These are phyloP conservation scores for Gymnarchus niloticus DNA, from an alignment of 2,113 vertebrate species.

Conservation along the genomic window DNA sequence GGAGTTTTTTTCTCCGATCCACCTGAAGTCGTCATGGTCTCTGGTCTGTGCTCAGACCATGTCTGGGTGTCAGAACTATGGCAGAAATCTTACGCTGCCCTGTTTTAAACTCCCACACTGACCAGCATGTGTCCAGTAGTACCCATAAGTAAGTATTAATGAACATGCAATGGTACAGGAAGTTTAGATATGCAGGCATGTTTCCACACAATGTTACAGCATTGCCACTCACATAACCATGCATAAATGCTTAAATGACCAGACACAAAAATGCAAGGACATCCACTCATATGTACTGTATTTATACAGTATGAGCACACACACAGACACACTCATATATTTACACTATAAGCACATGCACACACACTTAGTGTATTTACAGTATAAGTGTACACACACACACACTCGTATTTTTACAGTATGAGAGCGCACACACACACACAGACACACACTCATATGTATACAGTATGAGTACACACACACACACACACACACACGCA, in stretches of 20 bases:
- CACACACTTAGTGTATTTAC: background rate
- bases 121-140: background rate
- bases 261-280: background rate
- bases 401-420: background rate
- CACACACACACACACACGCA: background rate
- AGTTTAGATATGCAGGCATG: background rate
- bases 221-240: too few relatives aligned
- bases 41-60: background rate
- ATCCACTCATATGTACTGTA: too few relatives aligned
- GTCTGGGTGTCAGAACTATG: background rate
- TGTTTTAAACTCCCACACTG: background rate
- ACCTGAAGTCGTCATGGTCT: background rate
- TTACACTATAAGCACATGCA: constrained; percentile 6
- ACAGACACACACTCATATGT: background rate
- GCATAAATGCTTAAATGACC: too few relatives aligned
- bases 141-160: too few relatives aligned
- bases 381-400: background rate
- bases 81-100: background rate
- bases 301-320: background rate
- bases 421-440: background rate
- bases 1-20: background rate
- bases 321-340: background rate
- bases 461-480: background rate
- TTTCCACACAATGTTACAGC: background rate
- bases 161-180: background rate